Conservation (phyloP, 2,113 vertebrate species). For the Bubo bubo region DNA sequence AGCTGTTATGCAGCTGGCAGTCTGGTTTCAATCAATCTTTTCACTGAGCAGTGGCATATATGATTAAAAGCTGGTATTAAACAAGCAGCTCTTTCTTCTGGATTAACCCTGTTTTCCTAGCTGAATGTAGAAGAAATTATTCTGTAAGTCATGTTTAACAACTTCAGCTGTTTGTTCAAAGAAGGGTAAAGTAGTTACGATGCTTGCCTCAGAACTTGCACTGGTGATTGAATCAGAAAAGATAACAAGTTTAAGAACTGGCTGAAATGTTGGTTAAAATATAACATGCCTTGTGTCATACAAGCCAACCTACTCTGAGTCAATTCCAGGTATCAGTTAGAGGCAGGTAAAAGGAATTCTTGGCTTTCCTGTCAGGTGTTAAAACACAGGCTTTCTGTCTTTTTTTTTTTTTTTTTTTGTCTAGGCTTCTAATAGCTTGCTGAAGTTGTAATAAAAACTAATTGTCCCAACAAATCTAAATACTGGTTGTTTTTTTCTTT, state of each 20-base stretch:
- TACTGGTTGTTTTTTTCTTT: not conserved
- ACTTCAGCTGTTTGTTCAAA: not conserved
- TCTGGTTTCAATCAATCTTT: not conserved
- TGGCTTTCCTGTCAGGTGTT: not conserved
- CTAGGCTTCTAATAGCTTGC: not conserved
- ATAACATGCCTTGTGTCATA: not conserved
- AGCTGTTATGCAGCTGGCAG: not conserved
- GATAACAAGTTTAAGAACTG: not conserved
- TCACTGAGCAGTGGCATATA: not conserved
- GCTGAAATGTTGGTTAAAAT: not conserved
- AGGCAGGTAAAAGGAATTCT: not conserved
- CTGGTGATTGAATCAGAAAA: not conserved
- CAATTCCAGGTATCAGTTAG: not conserved
- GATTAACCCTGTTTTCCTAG: not conserved
- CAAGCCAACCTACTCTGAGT: not conserved
- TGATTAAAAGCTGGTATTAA: not conserved
- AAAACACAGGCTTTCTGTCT: not conserved
- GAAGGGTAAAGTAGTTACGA: not conserved
- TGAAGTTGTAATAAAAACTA: not conserved
- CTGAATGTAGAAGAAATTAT: not conserved
- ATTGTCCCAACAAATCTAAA: not conserved
- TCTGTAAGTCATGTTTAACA: not conserved
- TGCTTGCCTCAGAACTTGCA: not conserved
- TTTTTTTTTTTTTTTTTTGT: not conserved
- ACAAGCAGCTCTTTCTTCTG: not conserved